A percentile compares a stretch with the other conserved stretches of the same genome.
These are phyloP conservation scores for Gymnocephalus cernua DNA, from an alignment of 2,113 vertebrate genomes.

Conservation along the genomic window DNA sequence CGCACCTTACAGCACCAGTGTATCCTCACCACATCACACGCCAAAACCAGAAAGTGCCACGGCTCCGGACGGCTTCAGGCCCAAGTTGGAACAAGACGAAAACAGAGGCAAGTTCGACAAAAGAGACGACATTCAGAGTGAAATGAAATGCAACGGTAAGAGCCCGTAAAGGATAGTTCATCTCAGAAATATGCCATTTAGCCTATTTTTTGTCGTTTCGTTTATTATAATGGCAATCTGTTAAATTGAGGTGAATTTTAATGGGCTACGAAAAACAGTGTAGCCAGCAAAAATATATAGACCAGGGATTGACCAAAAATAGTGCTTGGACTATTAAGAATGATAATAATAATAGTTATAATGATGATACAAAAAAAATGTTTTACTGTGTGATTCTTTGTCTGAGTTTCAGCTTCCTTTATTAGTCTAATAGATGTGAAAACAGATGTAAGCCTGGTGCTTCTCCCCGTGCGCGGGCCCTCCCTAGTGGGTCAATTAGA, in stretches of 20 bases:
- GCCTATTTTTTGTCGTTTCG: too few relatives aligned
- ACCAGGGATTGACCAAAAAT: not conserved
- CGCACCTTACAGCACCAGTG: slow-evolving; percentile 98
- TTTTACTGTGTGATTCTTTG: slow-evolving; percentile 22
- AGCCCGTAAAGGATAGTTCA: slow-evolving; percentile 13
- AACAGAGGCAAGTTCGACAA: slow-evolving; percentile 92
- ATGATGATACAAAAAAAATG: not conserved
- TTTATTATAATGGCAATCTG: not conserved
- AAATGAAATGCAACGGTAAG: slow-evolving; percentile 97
- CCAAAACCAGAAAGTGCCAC: slow-evolving; percentile 92
- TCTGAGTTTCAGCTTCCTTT: slow-evolving; percentile 46
- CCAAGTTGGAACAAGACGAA: slow-evolving; percentile 95
- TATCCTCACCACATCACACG: slow-evolving; percentile 92
- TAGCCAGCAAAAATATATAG: not conserved
- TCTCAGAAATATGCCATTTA: too few relatives aligned
- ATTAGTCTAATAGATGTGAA: slow-evolving; percentile 91
- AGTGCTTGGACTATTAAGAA: not conserved
- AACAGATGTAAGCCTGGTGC: slow-evolving; percentile 93
- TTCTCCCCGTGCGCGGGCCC: slow-evolving; percentile 87
- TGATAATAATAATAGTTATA: not conserved
- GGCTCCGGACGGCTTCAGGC: slow-evolving; percentile 92
- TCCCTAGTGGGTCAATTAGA: slow-evolving; percentile 99
- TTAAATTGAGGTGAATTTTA: not conserved
- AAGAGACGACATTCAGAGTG: slow-evolving; percentile 91
- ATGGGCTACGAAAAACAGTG: not conserved